These are phyloP conservation scores for Malacosoma neustria DNA, from an alignment of 2,888 invertebrate genomes.

Conservation along the genomic window DNA sequence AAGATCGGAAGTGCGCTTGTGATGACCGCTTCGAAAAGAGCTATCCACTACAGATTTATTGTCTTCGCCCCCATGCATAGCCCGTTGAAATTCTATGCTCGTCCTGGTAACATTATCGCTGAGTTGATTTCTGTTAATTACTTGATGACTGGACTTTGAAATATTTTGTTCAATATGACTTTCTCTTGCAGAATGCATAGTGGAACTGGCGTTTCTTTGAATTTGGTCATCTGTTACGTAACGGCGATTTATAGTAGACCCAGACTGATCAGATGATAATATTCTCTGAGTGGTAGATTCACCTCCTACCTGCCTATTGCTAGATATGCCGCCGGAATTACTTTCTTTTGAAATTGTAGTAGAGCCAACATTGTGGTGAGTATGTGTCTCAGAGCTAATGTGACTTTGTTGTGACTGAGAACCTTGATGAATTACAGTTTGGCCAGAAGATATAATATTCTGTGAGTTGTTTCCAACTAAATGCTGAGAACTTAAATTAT, in stretches of 20 bases:
- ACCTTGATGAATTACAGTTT: conserved; percentile 22
- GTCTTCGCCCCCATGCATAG: conserved; percentile 55
- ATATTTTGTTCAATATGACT: conserved; percentile 31
- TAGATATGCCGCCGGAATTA: conserved; percentile 12
- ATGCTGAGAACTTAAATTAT: conserved; percentile 30
- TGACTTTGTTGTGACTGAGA: conserved; percentile 20
- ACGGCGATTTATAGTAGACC: conserved; percentile 18
- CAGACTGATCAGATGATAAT: conserved; percentile 29
- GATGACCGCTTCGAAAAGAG: conserved; percentile 61
- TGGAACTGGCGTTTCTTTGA: conserved; percentile 21
- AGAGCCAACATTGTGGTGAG: conserved; percentile 21
- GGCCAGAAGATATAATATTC: conserved; percentile 23
- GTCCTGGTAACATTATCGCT: conserved; percentile 65
- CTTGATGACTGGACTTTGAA: conserved; percentile 41
- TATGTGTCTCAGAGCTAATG: conserved; percentile 16
- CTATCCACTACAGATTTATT: conserved; percentile 27
- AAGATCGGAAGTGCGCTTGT: conserved; percentile 84
- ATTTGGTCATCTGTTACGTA: conserved; percentile 16
- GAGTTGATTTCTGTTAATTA: conserved; percentile 49
- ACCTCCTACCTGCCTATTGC: conserved; percentile 20
- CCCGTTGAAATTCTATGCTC: conserved; percentile 70
- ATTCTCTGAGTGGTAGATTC: conserved; percentile 30
- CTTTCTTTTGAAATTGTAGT: conserved; percentile 19
- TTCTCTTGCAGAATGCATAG: conserved; percentile 24
- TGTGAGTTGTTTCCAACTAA: conserved; percentile 20